Conservation (phyloP, 2,888 invertebrate genomes). For the Drosophila antonietae region DNA sequence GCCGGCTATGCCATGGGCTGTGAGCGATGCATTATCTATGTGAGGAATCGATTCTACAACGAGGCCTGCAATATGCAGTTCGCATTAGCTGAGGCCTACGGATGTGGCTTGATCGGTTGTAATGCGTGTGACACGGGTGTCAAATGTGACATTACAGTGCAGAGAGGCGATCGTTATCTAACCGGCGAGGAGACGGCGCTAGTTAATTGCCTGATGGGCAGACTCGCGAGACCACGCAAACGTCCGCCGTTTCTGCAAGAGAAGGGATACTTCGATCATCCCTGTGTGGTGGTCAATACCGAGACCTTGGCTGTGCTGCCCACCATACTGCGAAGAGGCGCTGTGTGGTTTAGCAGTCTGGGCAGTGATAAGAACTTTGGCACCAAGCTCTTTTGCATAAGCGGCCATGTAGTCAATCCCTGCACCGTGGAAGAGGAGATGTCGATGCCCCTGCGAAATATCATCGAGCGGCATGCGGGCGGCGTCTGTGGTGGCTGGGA, state of each 20-base stretch:
- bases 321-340: conserved; percentile 96
- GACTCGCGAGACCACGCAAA: conserved; percentile 97
- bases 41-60: conserved; percentile 99
- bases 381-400: conserved; percentile 98
- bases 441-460: conserved; percentile 96
- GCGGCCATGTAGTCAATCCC: conserved; percentile 98
- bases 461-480: conserved; percentile 97
- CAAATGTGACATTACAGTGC: conserved; percentile 98
- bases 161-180: conserved; percentile 98
- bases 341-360: conserved; percentile 97
- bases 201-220: conserved; percentile 98
- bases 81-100: conserved; percentile 97
- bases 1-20: conserved; percentile 98
- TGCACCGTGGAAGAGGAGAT: conserved; percentile 99
- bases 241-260: conserved; percentile 99
- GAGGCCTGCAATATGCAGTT: conserved; percentile 99
- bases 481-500: conserved; percentile 99
- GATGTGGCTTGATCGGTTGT: conserved; percentile 96
- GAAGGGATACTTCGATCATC: conserved; percentile 98
- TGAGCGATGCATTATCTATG: conserved; percentile 98
- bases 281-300: conserved; percentile 98
- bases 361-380: conserved; percentile 97
- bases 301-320: conserved; percentile 98
- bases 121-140: conserved; percentile 97
- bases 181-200: conserved; percentile 99